Evolutionary conservation across 2,888 invertebrate genomes (phyloP).

Genomic region (Pseudococcus jackbeardsleyi): DNA sequence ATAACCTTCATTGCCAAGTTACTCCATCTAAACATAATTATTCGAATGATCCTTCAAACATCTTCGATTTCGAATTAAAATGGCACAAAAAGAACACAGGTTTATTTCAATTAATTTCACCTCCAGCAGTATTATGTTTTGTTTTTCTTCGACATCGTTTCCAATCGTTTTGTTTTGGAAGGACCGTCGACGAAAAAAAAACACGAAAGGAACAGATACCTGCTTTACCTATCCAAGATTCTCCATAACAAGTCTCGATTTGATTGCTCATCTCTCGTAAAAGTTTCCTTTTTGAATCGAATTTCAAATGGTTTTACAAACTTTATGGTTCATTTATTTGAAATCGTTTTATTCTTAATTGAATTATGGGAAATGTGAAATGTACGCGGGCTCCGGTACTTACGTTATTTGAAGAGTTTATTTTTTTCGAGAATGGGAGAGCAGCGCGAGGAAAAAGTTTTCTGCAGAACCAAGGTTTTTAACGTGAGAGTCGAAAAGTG

Average conservation of each 20-base stretch:
- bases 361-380: neutral
- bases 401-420: neutral
- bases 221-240: neutral
- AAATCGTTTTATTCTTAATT: conserved; percentile 51
- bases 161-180: neutral
- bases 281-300: conserved; percentile 24
- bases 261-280: conserved; percentile 25
- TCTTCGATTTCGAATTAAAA: neutral
- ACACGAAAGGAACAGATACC: neutral
- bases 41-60: no score
- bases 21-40: no score
- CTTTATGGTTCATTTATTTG: conserved; percentile 52
- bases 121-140: neutral
- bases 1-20: no score
- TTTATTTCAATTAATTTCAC: neutral
- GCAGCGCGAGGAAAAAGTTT: neutral
- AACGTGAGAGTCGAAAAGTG: neutral
- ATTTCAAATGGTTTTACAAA: conserved; percentile 32
- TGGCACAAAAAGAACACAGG: neutral
- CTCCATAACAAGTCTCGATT: conserved; percentile 7
- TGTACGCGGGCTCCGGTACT: neutral
- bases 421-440: neutral
- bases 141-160: neutral
- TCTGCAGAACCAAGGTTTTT: neutral
- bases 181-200: neutral